Evolutionary conservation across 2,888 invertebrate genomes (phyloP), one percentile per base, ranked within the genome.

Genomic region (Cantharis rustica): DNA sequence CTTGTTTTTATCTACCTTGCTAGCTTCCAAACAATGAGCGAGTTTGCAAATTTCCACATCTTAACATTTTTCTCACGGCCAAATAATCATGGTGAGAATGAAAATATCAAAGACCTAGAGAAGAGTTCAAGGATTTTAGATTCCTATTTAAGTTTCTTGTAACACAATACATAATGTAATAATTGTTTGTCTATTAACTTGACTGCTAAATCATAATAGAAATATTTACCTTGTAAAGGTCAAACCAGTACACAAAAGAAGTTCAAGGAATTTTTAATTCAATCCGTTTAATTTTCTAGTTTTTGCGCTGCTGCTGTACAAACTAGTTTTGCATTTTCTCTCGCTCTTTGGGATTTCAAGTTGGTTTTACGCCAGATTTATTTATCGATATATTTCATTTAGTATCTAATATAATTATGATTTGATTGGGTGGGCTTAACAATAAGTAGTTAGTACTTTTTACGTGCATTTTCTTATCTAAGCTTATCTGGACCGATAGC

Each of bases 221-320:
- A 66, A 66, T 66, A 66, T 66, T 66, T 66, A 66, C 64, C 64
- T 66, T 66, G 64, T 16, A 66, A 66, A 66, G 64, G 64, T 66
- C 64, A 66, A 66, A 66, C 2, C 17, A 66, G 20, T 66, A 66
- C 17, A 66, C 17, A 66, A 66, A 66, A 23, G 23, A 23, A 23
- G 64, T 66, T 66, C 64, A 66, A 66, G 64, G 64, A 66, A 66
- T 66, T 66, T 66, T 13, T 20, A 66, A 66, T 66, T 66, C 64
- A n/a, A 66, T 20, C 20, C 23, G 23, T 16, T n/a, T 47, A 47
- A 47, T 47, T 47, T 47, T 47, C 47, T 47, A 47, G 47, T 47
- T 17, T 64, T 16, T 64, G 17, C 64, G 64, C 64, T 20, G 64
- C 16, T 15, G 64, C 16, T 15, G 64, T 64, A 64, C 16, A 64